Percentiles rank a stretch among this genome's conserved stretches.
Evolutionary conservation across 2,888 invertebrate species (phyloP).

Genomic region (Sphaerophoria rueppellii): DNA sequence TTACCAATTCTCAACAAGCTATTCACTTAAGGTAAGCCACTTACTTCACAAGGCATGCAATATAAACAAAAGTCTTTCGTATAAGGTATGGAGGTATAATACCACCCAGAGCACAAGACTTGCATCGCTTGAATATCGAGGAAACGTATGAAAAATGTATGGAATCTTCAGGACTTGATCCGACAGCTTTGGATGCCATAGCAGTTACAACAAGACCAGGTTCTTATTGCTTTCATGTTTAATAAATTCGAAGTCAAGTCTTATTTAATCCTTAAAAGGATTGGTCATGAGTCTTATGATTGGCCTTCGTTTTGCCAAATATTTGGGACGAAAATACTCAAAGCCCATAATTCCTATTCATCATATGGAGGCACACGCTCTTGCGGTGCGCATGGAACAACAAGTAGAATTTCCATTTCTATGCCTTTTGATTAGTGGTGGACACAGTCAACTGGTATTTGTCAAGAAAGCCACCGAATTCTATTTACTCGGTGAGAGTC

Average conservation of each 20-base stretch:
- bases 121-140: conserved; percentile 91
- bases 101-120: conserved; percentile 91
- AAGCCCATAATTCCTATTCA: conserved; percentile 97
- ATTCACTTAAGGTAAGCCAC: conserved; percentile 86
- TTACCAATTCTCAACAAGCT: conserved; percentile 90
- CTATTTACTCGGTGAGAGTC: conserved; percentile 88
- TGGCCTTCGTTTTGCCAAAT: conserved; percentile 89
- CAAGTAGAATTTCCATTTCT: conserved; percentile 92
- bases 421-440: conserved; percentile 95
- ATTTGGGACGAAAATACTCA: conserved; percentile 85
- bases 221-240: conserved; percentile 57
- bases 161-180: conserved; percentile 83
- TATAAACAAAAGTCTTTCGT: background rate
- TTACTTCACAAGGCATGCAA: background rate
- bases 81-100: conserved; percentile 88
- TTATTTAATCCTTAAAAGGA: background rate
- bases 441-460: conserved; percentile 92
- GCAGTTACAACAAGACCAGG: conserved; percentile 96
- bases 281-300: conserved; percentile 34
- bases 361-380: conserved; percentile 99
- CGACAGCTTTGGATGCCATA: conserved; percentile 91
- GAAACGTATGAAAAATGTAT: conserved; percentile 87
- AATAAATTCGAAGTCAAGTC: background rate
- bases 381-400: conserved; percentile 91
- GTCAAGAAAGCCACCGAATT: conserved; percentile 90